A percentile compares a stretch with the other conserved stretches of the same genome.
Evolutionary conservation across 2,797 vertebrate species (phyloP).

Genomic region (Pseudomugil tenellus): DNA sequence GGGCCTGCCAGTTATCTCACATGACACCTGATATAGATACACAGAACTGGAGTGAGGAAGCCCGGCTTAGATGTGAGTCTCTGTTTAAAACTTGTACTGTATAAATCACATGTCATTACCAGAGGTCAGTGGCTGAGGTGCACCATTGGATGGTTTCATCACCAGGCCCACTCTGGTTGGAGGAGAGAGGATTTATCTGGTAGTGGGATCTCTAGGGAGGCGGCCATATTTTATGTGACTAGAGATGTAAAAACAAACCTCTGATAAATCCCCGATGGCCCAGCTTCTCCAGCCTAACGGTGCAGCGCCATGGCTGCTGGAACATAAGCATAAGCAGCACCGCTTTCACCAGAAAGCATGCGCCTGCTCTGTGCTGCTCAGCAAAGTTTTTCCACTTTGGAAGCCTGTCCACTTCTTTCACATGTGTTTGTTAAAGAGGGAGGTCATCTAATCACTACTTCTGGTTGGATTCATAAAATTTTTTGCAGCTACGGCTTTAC

Average conservation of each 20-base stretch:
- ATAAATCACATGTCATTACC: constrained; percentile 82
- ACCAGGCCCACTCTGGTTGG: constrained; percentile 67
- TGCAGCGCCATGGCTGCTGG: constrained; percentile 54
- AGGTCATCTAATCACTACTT: constrained; percentile 12
- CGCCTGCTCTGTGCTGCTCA: constrained; percentile 30
- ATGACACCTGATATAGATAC: constrained; percentile 72
- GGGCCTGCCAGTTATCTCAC: constrained; percentile 74
- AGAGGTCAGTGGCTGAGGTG: constrained; percentile 69
- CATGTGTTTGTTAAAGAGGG: constrained; percentile 29
- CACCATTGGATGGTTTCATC: constrained; percentile 70
- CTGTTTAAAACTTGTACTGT: constrained; percentile 71
- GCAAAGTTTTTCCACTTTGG: constrained; percentile 13
- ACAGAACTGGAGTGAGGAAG: constrained; percentile 19
- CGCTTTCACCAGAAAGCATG: constrained; percentile 48
- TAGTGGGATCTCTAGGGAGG: constrained; percentile 73
- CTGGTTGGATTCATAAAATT: background rate
- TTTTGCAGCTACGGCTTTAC: background rate
- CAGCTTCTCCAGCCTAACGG: constrained; percentile 55
- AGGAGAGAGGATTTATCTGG: constrained; percentile 77
- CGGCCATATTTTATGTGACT: constrained; percentile 78
- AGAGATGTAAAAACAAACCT: constrained; percentile 78
- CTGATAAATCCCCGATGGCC: constrained; percentile 77
- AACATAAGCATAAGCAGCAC: constrained; percentile 49
- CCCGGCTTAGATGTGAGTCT: constrained; percentile 52
- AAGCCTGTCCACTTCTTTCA: constrained; percentile 6